Base-by-base conservation (phyloP, 2,888 invertebrate genomes). In the Glyphotaelius pellucidus region DNA sequence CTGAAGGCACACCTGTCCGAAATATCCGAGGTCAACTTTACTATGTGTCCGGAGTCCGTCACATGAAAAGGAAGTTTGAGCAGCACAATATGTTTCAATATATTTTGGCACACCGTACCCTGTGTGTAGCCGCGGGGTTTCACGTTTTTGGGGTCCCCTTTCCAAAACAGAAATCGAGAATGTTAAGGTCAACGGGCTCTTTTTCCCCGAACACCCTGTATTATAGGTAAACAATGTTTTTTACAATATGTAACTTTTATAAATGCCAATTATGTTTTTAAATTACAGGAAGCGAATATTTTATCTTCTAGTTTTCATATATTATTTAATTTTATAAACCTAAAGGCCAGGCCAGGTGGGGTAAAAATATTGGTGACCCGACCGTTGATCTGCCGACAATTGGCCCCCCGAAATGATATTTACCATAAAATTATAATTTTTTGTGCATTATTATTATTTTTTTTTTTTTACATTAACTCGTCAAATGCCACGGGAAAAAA, bases 131-230 rank as follows among this genome's bases (percentile, higher is more conserved):
- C 90, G 52, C 31, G 11, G 90, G 90, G 81, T 15, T 11, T 81
- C 90, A 90, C 90, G 90, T 42, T 89, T 89, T 89, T 90, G 35
- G 90, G 42, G 90, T 83, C 90, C 80, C 90, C 89, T 92, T 90
- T 90, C 89, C 84, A 89, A 52, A 87, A 86, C 91, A 89, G 85
- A 89, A 91, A 92, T 89, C 85, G 91, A 92, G 47, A 92, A 91
- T 92, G 90, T 92, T 92, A 91, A 92, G 92, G 92, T 92, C 92
- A 89, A n/a, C 35, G 30, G 11, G 52, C 32, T 80, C 35, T 25
- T 19, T 15, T 47, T 38, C 47, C 19, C 30, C 47, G 38, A 38
- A 35, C 83, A 81, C 83, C 30, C 12, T 42, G 30, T 30, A 31
- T 12, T 11, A 25, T 81, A 31, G 5, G 25, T 32, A 86, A 86